Evolutionary conservation across 2,797 vertebrate genomes (phyloP).

Genomic region (Scomberomorus guttatus): DNA sequence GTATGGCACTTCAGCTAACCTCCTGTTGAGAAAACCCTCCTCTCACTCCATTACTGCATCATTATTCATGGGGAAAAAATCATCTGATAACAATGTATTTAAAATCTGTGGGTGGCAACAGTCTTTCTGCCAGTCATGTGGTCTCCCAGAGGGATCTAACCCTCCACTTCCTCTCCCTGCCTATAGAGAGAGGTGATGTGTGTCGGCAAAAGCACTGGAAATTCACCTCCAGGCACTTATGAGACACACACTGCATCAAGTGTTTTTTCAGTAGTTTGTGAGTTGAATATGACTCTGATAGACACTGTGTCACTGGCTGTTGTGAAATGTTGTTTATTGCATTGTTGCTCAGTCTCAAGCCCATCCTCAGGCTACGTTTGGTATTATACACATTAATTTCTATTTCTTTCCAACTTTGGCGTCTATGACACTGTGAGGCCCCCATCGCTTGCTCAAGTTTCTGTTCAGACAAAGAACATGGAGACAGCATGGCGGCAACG

Average conservation of each 20-base stretch:
- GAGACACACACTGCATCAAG: background rate
- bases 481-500: conserved; percentile 44
- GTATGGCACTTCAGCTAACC: conserved; percentile 28
- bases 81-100: conserved; percentile 43
- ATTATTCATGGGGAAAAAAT: conserved; percentile 35
- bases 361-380: conserved; percentile 45
- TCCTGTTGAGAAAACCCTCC: conserved; percentile 35
- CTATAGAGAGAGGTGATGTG: conserved; percentile 19
- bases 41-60: conserved; percentile 34
- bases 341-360: conserved; percentile 15
- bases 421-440: conserved; percentile 32
- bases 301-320: background rate
- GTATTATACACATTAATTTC: conserved; percentile 29
- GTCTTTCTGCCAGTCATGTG: conserved; percentile 36
- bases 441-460: conserved; percentile 48
- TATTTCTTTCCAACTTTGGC: conserved; percentile 33
- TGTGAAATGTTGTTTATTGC: conserved; percentile 30
- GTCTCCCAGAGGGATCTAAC: conserved; percentile 39
- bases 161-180: conserved; percentile 49
- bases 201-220: background rate
- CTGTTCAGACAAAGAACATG: conserved; percentile 49
- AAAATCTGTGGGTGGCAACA: conserved; percentile 50
- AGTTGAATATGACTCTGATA: conserved; percentile 6
- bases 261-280: conserved; percentile 6
- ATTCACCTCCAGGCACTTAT: conserved; percentile 22